Percentiles rank a stretch among this genome's conserved stretches.
phyloP scores from a whole-genome alignment of 2,113 vertebrate species.

The Apodemus sylvaticus region DNA sequence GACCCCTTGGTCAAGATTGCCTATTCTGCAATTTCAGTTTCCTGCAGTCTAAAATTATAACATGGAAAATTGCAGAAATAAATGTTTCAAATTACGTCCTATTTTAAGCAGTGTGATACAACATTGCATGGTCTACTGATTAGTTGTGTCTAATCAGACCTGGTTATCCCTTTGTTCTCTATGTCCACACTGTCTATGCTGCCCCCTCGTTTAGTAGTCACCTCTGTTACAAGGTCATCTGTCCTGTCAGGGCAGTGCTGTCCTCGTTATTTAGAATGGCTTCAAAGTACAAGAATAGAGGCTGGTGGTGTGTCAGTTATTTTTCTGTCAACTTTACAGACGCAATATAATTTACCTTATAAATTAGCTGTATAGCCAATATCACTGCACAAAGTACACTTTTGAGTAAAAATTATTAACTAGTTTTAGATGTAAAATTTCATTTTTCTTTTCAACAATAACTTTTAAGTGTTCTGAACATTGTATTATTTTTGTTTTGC shows the following conservation, averaged over 20 bases:
- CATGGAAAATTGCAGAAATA: constrained; percentile 14
- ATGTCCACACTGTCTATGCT: not conserved
- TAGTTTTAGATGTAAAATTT: not conserved
- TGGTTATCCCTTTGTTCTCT: not conserved
- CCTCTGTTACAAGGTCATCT: not conserved
- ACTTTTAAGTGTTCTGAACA: not conserved
- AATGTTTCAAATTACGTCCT: not conserved
- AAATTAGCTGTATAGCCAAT: not conserved
- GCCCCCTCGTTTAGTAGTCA: too few species aligned
- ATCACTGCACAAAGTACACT: not conserved
- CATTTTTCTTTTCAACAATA: not conserved
- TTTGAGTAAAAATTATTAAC: not conserved
- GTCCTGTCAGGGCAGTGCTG: not conserved
- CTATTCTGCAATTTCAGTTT: not conserved
- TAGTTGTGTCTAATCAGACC: not conserved
- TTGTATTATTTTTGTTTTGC: not conserved
- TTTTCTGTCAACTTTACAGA: not conserved
- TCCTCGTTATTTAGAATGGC: not conserved
- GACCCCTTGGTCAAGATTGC: not conserved
- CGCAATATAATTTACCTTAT: not conserved
- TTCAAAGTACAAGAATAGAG: not conserved
- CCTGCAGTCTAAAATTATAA: not conserved
- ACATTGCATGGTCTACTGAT: not conserved
- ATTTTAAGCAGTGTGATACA: not conserved
- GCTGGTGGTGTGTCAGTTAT: not conserved